Percentiles rank a stretch among this genome's conserved stretches.
Evolutionary conservation across 1,140 invertebrate genomes (phyloP).

Genomic region (Drosophila guanche): DNA sequence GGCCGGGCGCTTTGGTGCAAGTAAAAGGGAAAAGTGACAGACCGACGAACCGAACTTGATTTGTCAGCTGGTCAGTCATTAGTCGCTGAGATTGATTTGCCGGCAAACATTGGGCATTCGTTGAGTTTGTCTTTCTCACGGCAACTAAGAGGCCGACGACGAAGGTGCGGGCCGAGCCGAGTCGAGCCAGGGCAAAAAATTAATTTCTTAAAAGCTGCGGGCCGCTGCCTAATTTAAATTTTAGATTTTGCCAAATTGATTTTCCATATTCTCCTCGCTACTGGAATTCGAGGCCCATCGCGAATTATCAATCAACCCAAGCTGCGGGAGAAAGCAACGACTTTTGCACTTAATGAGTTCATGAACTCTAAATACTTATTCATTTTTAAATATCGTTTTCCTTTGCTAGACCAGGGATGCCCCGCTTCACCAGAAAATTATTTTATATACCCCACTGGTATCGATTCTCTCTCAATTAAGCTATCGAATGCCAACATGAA

Average conservation of each 20-base stretch:
- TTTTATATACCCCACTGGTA: too few species aligned
- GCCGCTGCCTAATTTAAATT: slow-evolving; percentile 57
- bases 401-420: slow-evolving; percentile 4
- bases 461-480: background rate
- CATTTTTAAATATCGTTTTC: background rate
- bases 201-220: slow-evolving; percentile 41
- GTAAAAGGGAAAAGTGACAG: slow-evolving; percentile 58
- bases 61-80: slow-evolving; percentile 40
- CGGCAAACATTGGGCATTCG: slow-evolving; percentile 34
- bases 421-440: background rate
- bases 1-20: slow-evolving; percentile 34
- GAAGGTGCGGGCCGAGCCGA: slow-evolving; percentile 40
- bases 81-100: slow-evolving; percentile 34
- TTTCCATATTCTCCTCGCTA: slow-evolving; percentile 51
- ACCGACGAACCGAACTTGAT: slow-evolving; percentile 29
- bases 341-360: slow-evolving; percentile 21
- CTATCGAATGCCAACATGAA: slow-evolving; percentile 3
- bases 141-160: slow-evolving; percentile 4
- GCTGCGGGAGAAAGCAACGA: slow-evolving; percentile 62
- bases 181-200: slow-evolving; percentile 16
- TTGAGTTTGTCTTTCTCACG: slow-evolving; percentile 67
- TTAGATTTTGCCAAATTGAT: slow-evolving; percentile 49
- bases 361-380: slow-evolving; percentile 7
- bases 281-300: slow-evolving; percentile 52
- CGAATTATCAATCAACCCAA: slow-evolving; percentile 57